Percentiles rank a stretch among this genome's conserved stretches.
Evolutionary conservation across 53 echinoderm and acorn worm species (phyloP).

Genomic region (Mesocentrotus franciscanus): DNA sequence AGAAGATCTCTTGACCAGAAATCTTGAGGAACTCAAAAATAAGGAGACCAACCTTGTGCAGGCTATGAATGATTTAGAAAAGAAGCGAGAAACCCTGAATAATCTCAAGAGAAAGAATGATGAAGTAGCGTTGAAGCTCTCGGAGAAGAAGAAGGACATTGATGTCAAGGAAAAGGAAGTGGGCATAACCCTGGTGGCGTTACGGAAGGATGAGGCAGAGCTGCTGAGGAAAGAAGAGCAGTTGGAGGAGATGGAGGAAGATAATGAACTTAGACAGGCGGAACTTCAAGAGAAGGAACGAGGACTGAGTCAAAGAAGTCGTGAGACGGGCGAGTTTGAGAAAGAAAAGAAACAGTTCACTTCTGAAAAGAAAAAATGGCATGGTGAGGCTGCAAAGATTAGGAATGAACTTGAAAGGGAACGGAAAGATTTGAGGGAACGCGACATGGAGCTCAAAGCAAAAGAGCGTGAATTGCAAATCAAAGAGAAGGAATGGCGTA

Average conservation of each 20-base stretch:
- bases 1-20: slow-evolving; percentile 25
- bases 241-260: slow-evolving; percentile 11
- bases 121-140: slow-evolving; percentile 46
- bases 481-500: slow-evolving; percentile 56
- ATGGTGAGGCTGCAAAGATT: slow-evolving; percentile 43
- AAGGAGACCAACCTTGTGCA: not conserved
- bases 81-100: not conserved
- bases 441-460: slow-evolving; percentile 7
- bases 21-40: slow-evolving; percentile 44
- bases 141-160: slow-evolving; percentile 44
- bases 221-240: slow-evolving; percentile 15
- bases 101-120: slow-evolving; percentile 32
- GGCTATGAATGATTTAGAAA: not conserved
- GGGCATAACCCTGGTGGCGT: not conserved
- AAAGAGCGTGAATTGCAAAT: slow-evolving; percentile 55
- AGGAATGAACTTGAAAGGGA: slow-evolving; percentile 53
- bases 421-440: slow-evolving; percentile 39
- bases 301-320: slow-evolving; percentile 23
- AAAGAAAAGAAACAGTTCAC: slow-evolving; percentile 25
- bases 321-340: slow-evolving; percentile 45
- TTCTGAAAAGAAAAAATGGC: slow-evolving; percentile 50
- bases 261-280: slow-evolving; percentile 8
- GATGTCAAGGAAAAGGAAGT: slow-evolving; percentile 50
- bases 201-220: slow-evolving; percentile 36
- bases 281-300: slow-evolving; percentile 39